A percentile compares a stretch with the other conserved stretches of the same genome.
Evolutionary conservation across 2,888 invertebrate species (phyloP).

Genomic region (Hermaeophaga mercurialis): DNA sequence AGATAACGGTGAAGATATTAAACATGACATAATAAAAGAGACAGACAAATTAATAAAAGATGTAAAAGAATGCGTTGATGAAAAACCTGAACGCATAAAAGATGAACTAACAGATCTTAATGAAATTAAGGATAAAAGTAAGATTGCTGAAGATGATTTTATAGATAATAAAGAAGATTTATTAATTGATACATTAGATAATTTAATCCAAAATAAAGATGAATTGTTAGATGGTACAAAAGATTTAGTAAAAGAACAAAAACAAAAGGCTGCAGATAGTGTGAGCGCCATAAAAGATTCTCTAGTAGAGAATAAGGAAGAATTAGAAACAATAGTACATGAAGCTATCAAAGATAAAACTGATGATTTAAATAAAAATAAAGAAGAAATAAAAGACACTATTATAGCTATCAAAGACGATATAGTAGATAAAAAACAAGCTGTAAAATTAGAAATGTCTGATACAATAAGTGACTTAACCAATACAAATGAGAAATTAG

Average conservation of each 20-base stretch:
- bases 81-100: too few relatives aligned
- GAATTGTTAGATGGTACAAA: background rate
- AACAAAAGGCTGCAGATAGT: too few relatives aligned
- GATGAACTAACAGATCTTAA: too few relatives aligned
- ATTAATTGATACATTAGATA: background rate
- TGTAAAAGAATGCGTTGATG: too few relatives aligned
- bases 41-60: slow-evolving; percentile 2
- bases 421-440: background rate
- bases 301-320: background rate
- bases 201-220: too few relatives aligned
- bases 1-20: slow-evolving; percentile 1
- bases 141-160: too few relatives aligned
- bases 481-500: background rate
- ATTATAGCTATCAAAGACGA: background rate
- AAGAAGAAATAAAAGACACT: background rate
- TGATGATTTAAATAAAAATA: background rate
- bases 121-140: too few relatives aligned
- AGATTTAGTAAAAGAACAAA: background rate
- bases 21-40: slow-evolving; percentile 4
- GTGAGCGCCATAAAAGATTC: background rate
- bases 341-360: background rate
- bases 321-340: background rate
- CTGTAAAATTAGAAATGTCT: background rate
- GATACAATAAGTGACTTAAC: background rate
- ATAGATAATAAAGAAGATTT: slow-evolving; percentile 3